phyloP scores from a whole-genome alignment of 2,888 invertebrate genomes.

The Calliscelio sp. region DNA sequence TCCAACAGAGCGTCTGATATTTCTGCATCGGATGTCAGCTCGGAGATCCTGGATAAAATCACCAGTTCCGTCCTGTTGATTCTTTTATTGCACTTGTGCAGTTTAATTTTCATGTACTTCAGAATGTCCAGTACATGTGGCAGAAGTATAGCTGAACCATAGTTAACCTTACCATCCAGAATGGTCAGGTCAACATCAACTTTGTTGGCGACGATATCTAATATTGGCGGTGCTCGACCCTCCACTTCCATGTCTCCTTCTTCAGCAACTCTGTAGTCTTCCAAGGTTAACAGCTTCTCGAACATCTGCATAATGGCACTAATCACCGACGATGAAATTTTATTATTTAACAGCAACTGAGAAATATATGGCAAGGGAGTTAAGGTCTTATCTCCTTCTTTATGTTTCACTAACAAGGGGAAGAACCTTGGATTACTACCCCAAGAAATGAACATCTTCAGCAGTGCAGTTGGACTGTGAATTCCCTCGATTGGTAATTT shows the following conservation, averaged over 20 bases:
- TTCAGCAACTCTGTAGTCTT: slow-evolving; percentile 88
- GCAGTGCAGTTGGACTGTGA: slow-evolving; percentile 92
- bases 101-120: slow-evolving; percentile 89
- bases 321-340: slow-evolving; percentile 89
- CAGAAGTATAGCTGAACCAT: slow-evolving; percentile 91
- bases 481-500: slow-evolving; percentile 93
- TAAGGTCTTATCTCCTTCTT: slow-evolving; percentile 85
- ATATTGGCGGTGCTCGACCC: slow-evolving; percentile 74
- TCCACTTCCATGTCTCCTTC: slow-evolving; percentile 82
- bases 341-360: slow-evolving; percentile 90
- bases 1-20: slow-evolving; percentile 90
- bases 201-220: slow-evolving; percentile 76
- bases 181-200: slow-evolving; percentile 72
- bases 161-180: slow-evolving; percentile 87
- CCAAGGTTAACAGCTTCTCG: slow-evolving; percentile 90
- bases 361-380: slow-evolving; percentile 90
- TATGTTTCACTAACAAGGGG: slow-evolving; percentile 89
- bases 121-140: slow-evolving; percentile 92
- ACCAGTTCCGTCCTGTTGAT: slow-evolving; percentile 90
- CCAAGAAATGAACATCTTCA: slow-evolving; percentile 94
- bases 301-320: slow-evolving; percentile 91
- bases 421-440: slow-evolving; percentile 93
- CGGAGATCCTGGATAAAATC: slow-evolving; percentile 92
- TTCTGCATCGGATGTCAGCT: slow-evolving; percentile 90
- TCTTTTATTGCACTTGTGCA: slow-evolving; percentile 88